Percentiles rank a stretch among this genome's conserved stretches.
Conservation (phyloP, 92 coral and sea anemone species). For the Nematostella vectensis region DNA sequence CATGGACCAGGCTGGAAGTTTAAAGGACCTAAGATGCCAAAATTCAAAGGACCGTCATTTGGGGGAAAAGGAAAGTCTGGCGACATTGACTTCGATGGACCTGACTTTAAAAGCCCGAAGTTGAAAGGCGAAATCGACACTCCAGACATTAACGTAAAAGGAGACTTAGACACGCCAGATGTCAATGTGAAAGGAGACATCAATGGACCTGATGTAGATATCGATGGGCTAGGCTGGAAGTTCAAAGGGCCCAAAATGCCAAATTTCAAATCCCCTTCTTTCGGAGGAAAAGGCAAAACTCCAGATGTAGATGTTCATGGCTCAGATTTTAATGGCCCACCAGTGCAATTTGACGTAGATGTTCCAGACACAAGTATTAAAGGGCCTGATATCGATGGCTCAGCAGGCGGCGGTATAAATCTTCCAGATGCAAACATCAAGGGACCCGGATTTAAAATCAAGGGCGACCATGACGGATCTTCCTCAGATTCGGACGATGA, state of each 20-base stretch:
- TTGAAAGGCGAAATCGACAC: not conserved
- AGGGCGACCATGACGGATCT: no score
- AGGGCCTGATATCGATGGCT: conserved; percentile 16
- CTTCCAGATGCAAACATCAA: no score
- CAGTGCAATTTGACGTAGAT: conserved; percentile 1
- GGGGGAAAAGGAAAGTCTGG: conserved; percentile 5
- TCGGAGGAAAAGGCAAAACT: conserved; percentile 10
- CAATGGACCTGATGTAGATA: conserved; percentile 8
- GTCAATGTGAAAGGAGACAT: conserved; percentile 3
- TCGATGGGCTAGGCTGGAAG: conserved; percentile 6
- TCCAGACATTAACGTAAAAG: not conserved
- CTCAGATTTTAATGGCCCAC: no score
- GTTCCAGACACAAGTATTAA: not conserved
- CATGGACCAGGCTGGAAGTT: not conserved
- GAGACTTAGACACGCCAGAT: not conserved
- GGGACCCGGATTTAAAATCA: no score
- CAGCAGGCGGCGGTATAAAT: no score
- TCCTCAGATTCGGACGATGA: no score
- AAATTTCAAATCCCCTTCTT: conserved; percentile 12
- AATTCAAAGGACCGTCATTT: conserved; percentile 4
- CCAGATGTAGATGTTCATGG: conserved; percentile 7
- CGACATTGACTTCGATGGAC: conserved; percentile 16
- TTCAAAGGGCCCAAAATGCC: conserved; percentile 14
- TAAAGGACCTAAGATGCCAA: conserved; percentile 7
- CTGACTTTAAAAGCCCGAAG: conserved; percentile 1